These are phyloP conservation scores for Pristionchus maxplancki DNA, from an alignment of 2,888 invertebrate species.

Conservation along the genomic window DNA sequence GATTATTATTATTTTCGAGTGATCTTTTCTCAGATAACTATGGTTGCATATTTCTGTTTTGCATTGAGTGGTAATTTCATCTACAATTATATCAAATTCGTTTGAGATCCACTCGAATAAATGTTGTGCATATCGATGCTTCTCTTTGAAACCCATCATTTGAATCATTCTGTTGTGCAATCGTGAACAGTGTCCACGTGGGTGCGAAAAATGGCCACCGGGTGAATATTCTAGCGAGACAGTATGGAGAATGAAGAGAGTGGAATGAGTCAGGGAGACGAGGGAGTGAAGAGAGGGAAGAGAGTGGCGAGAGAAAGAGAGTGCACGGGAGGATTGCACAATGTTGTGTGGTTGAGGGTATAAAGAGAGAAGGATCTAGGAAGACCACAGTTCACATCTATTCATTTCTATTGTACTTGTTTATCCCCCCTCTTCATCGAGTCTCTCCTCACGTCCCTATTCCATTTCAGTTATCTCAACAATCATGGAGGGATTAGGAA, in stretches of 20 bases:
- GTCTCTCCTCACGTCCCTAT: not conserved
- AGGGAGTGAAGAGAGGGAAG: not conserved
- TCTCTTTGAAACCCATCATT: too few species aligned
- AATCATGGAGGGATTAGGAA: constrained; percentile 36
- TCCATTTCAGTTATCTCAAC: constrained; percentile 29
- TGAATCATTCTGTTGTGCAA: too few species aligned
- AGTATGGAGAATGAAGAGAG: not conserved
- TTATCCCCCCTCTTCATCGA: not conserved
- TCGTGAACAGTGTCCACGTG: too few species aligned
- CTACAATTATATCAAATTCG: too few species aligned
- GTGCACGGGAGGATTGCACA: constrained; percentile 36
- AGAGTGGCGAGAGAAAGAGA: constrained; percentile 37
- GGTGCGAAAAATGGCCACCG: too few species aligned
- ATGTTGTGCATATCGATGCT: too few species aligned
- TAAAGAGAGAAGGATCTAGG: not conserved
- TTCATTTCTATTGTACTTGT: not conserved
- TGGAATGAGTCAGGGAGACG: not conserved
- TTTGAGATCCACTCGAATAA: too few species aligned
- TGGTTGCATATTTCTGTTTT: too few species aligned
- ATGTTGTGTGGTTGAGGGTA: constrained; percentile 25
- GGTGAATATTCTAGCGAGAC: not conserved
- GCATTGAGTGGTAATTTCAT: too few species aligned
- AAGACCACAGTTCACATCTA: not conserved
- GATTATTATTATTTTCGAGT: too few species aligned
- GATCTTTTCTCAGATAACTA: too few species aligned